These are phyloP conservation scores for Chironex yamaguchii DNA, from an alignment of 30 jellyfish, hydroid and myxozoan species.

Conservation along the genomic window DNA sequence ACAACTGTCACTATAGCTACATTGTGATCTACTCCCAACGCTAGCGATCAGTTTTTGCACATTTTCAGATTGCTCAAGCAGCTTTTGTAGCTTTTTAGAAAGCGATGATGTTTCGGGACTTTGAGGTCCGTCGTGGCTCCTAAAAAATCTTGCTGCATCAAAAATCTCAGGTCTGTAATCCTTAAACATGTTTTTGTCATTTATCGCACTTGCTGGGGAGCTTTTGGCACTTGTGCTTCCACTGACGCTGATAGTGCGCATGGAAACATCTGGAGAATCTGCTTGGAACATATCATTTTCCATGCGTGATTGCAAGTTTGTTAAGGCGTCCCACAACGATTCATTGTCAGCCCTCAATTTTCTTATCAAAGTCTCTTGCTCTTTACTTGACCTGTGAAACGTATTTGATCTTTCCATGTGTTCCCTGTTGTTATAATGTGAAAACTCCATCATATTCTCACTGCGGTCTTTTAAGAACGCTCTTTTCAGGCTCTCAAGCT, in stretches of 20 bases:
- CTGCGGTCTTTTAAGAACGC: slow-evolving; percentile 51
- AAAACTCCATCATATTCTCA: slow-evolving; percentile 16
- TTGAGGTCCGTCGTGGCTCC: not conserved
- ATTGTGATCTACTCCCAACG: slow-evolving; percentile 24
- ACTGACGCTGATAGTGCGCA: not conserved
- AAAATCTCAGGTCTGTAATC: not conserved
- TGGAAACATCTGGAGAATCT: slow-evolving; percentile 2
- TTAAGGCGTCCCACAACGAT: slow-evolving; percentile 43
- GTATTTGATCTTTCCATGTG: not conserved
- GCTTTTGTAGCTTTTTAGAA: slow-evolving; percentile 72
- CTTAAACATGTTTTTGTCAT: not conserved
- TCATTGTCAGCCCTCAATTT: slow-evolving; percentile 51
- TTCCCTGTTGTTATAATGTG: slow-evolving; percentile 16
- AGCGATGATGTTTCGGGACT: slow-evolving; percentile 21
- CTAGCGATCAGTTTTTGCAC: slow-evolving; percentile 64
- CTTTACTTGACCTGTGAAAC: slow-evolving; percentile 47
- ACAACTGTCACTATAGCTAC: not conserved
- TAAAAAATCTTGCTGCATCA: not conserved
- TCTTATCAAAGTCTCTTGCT: slow-evolving; percentile 42
- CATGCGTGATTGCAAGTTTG: not conserved
- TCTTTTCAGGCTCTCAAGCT: slow-evolving; percentile 39
- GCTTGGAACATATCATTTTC: not conserved
- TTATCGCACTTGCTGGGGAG: not conserved
- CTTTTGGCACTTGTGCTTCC: not conserved
- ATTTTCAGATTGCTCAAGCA: slow-evolving; percentile 85